phyloP scores from a whole-genome alignment of 2,113 vertebrate species.

The Pluvialis apricaria region DNA sequence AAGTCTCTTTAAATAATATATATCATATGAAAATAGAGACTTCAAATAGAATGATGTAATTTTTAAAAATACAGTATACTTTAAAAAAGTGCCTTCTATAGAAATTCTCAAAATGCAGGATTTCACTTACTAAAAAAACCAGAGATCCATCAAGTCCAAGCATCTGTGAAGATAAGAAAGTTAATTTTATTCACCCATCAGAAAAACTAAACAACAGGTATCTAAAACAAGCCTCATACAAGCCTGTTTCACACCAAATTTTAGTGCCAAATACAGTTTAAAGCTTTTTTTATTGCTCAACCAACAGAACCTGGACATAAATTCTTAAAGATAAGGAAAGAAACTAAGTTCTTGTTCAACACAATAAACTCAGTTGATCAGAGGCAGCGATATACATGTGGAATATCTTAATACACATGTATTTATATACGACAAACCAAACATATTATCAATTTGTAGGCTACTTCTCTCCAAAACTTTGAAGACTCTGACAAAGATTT shows the following conservation, averaged over 20 bases:
- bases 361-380: background rate
- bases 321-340: background rate
- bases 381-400: background rate
- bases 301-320: background rate
- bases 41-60: background rate
- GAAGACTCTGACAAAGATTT: background rate
- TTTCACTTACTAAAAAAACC: conserved; percentile 89
- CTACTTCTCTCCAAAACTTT: background rate
- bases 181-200: background rate
- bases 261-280: background rate
- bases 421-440: background rate
- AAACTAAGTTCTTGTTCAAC: background rate
- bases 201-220: background rate
- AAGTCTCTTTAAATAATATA: background rate
- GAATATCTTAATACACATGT: background rate
- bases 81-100: background rate
- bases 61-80: background rate
- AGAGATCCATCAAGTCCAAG: conserved; percentile 94
- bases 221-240: background rate
- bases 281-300: background rate
- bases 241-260: background rate
- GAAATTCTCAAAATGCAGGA: background rate
- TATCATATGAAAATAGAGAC: background rate
- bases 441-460: background rate
- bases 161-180: conserved; percentile 79